Evolutionary conservation across 2,113 vertebrate genomes (phyloP).

Genomic region (Progne subis): DNA sequence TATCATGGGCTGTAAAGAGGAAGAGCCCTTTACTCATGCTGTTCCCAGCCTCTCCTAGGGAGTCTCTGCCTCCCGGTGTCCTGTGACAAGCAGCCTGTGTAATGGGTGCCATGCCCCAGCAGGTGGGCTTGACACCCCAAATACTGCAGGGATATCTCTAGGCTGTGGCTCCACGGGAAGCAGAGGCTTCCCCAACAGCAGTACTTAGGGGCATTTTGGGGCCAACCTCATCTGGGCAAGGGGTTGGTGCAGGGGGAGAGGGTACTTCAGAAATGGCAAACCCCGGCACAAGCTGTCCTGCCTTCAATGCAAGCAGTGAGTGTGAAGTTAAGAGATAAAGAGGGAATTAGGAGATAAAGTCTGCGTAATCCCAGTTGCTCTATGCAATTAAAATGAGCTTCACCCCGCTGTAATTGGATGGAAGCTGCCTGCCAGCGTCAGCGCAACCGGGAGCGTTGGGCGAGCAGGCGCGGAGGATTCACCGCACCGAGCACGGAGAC

Average conservation of each 20-base stretch:
- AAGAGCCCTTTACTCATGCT: neutral
- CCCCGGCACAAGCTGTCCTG: slow-evolving; percentile 25
- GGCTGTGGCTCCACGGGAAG: fast-evolving
- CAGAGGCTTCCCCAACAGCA: neutral
- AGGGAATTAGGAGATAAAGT: slow-evolving; percentile 74
- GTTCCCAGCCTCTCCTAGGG: neutral
- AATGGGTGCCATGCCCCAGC: fast-evolving
- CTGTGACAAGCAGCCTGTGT: fast-evolving
- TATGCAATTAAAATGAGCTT: slow-evolving; percentile 75
- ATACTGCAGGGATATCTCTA: fast-evolving
- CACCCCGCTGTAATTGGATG: slow-evolving; percentile 67
- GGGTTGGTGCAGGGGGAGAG: neutral
- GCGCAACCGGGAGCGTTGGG: neutral
- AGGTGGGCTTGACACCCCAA: neutral
- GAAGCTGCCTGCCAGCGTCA: slow-evolving; percentile 63
- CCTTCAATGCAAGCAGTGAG: slow-evolving; percentile 48
- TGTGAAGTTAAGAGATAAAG: slow-evolving; percentile 75
- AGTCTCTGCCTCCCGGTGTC: neutral
- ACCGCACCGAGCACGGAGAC: neutral
- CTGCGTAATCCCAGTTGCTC: slow-evolving; percentile 70
- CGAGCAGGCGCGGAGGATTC: neutral
- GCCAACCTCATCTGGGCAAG: neutral
- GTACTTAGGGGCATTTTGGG: neutral
- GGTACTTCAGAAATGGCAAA: slow-evolving; percentile 29
- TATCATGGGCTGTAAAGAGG: fast-evolving